phyloP scores from a whole-genome alignment of 2,113 vertebrate species.

The Tragulus kanchil region DNA sequence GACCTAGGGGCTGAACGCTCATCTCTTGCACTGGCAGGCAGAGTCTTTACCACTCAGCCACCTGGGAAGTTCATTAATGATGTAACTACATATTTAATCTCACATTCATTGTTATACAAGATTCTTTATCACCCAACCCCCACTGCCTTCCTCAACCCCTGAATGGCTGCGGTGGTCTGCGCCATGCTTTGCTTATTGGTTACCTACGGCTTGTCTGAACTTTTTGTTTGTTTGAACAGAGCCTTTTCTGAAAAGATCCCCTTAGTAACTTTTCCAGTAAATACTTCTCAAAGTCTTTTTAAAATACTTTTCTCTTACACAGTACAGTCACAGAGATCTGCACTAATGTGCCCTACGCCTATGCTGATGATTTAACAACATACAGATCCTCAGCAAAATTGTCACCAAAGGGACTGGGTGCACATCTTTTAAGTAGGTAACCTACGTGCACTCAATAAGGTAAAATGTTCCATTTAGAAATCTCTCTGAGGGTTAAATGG shows the following conservation, averaged over 20 bases:
- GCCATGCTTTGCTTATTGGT: not conserved
- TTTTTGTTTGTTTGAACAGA: not conserved
- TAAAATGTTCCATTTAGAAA: constrained; percentile 22
- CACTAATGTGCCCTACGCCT: not conserved
- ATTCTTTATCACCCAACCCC: not conserved
- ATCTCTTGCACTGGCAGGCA: not conserved
- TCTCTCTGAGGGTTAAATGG: not conserved
- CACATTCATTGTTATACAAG: not conserved
- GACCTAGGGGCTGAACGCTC: accelerated
- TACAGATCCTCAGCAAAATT: not conserved
- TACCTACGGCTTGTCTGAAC: not conserved
- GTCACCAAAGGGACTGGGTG: not conserved
- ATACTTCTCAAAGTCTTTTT: not conserved
- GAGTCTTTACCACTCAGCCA: not conserved
- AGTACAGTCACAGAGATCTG: not conserved
- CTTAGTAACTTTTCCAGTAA: not conserved
- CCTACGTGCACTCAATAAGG: not conserved
- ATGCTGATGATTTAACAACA: not conserved
- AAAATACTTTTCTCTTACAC: not conserved
- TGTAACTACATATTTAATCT: not conserved
- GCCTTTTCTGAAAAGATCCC: not conserved
- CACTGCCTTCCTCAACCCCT: not conserved
- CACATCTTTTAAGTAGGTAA: not conserved
- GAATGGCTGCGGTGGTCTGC: not conserved
- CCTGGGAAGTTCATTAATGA: not conserved